Conservation (phyloP, 2,797 vertebrate species). For the Lacerta viridis region DNA sequence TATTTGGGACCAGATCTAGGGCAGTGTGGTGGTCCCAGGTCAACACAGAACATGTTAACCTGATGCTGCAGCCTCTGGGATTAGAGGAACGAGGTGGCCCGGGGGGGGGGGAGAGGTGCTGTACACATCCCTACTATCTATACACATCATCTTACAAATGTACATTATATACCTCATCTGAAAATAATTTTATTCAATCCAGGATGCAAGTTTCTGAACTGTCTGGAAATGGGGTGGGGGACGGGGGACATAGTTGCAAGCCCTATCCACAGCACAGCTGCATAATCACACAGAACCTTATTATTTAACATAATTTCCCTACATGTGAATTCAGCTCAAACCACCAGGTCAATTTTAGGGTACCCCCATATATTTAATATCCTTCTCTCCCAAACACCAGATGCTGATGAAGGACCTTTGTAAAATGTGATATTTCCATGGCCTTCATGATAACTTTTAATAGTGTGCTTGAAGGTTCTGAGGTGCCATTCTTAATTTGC, state of each 20-base stretch:
- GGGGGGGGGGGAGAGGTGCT: no score
- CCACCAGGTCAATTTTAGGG: neutral
- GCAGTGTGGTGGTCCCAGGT: no score
- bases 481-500: conserved; percentile 82
- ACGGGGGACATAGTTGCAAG: neutral
- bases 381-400: conserved; percentile 26
- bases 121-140: no score
- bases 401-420: conserved; percentile 62
- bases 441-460: conserved; percentile 77
- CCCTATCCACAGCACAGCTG: conserved; percentile 23
- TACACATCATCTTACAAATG: neutral
- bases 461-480: conserved; percentile 69
- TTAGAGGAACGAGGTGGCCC: no score
- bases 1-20: no score
- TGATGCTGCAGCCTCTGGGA: no score
- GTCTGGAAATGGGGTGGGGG: neutral
- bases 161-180: neutral
- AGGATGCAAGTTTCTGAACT: neutral
- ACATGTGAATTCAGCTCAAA: neutral
- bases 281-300: conserved; percentile 25
- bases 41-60: no score
- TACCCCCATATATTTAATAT: neutral
- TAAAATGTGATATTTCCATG: conserved; percentile 69
- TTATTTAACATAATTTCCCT: conserved; percentile 47
- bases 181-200: neutral